Evolutionary conservation across 2,888 invertebrate genomes (phyloP), one percentile per base, ranked within the genome.

Genomic region (Agapetus fuscipes): DNA sequence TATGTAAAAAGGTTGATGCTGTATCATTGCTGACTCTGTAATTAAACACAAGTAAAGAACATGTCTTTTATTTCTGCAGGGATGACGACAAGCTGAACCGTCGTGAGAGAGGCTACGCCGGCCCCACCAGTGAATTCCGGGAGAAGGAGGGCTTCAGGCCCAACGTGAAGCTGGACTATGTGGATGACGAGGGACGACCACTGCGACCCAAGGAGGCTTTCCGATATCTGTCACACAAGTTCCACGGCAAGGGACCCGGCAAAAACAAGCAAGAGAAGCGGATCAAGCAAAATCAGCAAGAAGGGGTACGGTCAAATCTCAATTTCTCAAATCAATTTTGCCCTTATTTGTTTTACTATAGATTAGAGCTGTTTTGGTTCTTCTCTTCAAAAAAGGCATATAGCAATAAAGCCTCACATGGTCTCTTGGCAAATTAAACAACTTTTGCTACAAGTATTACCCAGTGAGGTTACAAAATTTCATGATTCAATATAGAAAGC

Each of bases 191-290:
- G 56, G 98, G 98, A 0, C 83, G 90, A 39, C 76, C 87, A 52
- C 75, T 98, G 43, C 86, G 84, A 54, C 82, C 87, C 39, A 98
- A 98, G 64, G 97, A 98, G 70, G 97, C 98, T 32, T 97, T 96
- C 67, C 75, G 89, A 50, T 90, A 93, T 69, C 72, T 97, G 37
- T 94, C 93, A 15, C 97, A 96, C 64, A 94, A 96, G 67, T 98
- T 98, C 71, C 98, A 98, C 67, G 98, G 98, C 36, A 97, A 98
- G 69, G 95, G 95, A 2, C 95, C 97, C 13, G 97, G 98, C 37
- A 98, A 98, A 64, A 96, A 94, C 70, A 98, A 98, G 68, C 80
- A 83, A 53, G 97, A 98, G 65, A 98, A 98, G 59, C 75, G 96
- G 49, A 79, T 90, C 65, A 93, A 94, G 66, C 95, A 97, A 64